Evolutionary conservation across 2,113 vertebrate genomes (phyloP), one percentile per base, ranked within the genome.

Genomic region (Anhinga rufa): DNA sequence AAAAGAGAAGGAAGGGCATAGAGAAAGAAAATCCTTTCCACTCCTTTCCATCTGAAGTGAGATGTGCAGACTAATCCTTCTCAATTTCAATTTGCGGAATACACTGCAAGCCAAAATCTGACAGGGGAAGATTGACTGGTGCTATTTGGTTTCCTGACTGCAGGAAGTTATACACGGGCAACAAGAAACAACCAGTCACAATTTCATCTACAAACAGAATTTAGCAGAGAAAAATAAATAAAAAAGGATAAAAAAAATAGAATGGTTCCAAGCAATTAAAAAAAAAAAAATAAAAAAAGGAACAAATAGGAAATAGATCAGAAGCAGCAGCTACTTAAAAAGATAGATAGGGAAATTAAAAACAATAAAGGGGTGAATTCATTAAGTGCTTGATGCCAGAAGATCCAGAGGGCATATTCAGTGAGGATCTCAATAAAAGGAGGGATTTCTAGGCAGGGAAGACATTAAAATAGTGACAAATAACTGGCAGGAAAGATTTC

Each of bases 21-120:
- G 15, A 52, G 82, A 86, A 95, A 95, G 77, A 94, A 96, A 95
- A 88, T 85, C 36, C 36, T 74, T 88, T 81, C 48, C n/a, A 74
- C 32, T 82, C 11, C 17, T 74, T 64, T 90, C 86, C 46, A 75
- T 82, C 74, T 95, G 16, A 92, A 95, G 58, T 57, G 78, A 92
- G 62, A 85, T 66, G 46, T 66, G 74, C 78, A 80, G 86, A 82
- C 83, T 87, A 95, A 92, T 80, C 62, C 75, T 91, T 91, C 88
- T 91, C 89, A 93, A 72, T 93, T 93, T 92, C 91, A 90, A 89
- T 88, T 91, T 91, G 66, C 58, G 94, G 89, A 46, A 54, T 51
- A 38, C 10, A 57, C 40, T 24, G 31, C 40, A 58, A 91, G 70
- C 81, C 89, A 95, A 89, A 70, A 93, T 54, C 81, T 93, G 87